Percentiles rank a stretch among this genome's conserved stretches.
These are phyloP conservation scores for Cladorhizidae sp. DNA, from an alignment of 37 sponge, comb jelly and placozoan species.

Conservation along the genomic window DNA sequence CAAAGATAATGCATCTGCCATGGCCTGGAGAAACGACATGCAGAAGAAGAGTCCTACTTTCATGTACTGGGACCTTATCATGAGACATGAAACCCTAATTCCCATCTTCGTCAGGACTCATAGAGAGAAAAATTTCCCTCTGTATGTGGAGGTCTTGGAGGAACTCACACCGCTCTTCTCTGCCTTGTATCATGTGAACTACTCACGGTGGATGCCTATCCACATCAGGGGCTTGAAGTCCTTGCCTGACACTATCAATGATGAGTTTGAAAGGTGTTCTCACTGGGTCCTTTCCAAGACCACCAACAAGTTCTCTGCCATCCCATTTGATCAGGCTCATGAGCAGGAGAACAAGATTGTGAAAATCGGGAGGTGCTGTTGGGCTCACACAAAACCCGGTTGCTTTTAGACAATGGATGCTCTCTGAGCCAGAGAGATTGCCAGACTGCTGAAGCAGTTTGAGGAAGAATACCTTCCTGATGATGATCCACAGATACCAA, in stretches of 20 bases:
- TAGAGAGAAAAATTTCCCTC: conserved; percentile 19
- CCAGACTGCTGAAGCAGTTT: conserved; percentile 23
- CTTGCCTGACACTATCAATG: conserved; percentile 8
- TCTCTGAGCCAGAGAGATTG: conserved; percentile 10
- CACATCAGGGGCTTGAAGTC: conserved; percentile 23
- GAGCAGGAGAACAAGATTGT: conserved; percentile 10
- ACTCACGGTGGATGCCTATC: conserved; percentile 16
- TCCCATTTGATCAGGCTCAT: conserved; percentile 24
- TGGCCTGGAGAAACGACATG: conserved; percentile 17
- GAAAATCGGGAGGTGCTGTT: conserved; percentile 3
- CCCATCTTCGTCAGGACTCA: conserved; percentile 7
- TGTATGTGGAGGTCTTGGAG: conserved; percentile 27
- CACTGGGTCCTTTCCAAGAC: conserved; percentile 21
- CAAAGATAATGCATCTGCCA: conserved; percentile 2
- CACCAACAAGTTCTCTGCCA: conserved; percentile 1
- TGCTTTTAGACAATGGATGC: conserved; percentile 17
- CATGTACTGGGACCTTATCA: conserved; percentile 18
- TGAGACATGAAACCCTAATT: conserved; percentile 18
- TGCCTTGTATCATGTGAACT: conserved; percentile 12
- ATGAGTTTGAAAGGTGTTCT: too few species aligned
- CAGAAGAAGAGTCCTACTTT: background rate
- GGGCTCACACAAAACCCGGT: conserved; percentile 19
- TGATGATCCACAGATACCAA: background rate
- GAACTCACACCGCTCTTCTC: conserved; percentile 8
- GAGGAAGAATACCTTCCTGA: background rate